A percentile compares a stretch with the other conserved stretches of the same genome.
phyloP scores from a whole-genome alignment of 2,888 invertebrate genomes.

The Amphipoea lucens region DNA sequence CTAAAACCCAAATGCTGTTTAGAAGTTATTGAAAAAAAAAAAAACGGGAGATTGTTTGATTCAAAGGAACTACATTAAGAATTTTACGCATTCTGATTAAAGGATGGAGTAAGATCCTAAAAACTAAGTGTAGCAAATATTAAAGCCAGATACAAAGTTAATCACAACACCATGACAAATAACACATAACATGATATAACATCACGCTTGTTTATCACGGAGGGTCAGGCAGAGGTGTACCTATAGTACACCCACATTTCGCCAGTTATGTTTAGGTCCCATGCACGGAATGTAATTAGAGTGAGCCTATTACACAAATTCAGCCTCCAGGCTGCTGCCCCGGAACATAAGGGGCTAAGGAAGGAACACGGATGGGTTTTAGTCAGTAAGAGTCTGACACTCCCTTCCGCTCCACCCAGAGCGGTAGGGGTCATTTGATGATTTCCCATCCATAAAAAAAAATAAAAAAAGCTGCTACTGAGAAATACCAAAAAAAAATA shows the following conservation, averaged over 20 bases:
- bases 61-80: background rate
- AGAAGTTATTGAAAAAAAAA: background rate
- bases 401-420: too few relatives aligned
- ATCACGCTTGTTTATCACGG: background rate
- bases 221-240: too few relatives aligned
- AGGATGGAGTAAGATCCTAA: background rate
- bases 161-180: background rate
- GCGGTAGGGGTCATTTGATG: too few relatives aligned
- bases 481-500: too few relatives aligned
- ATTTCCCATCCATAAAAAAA: too few relatives aligned
- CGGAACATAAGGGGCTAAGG: too few relatives aligned
- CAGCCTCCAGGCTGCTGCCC: too few relatives aligned
- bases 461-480: too few relatives aligned
- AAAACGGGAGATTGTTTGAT: background rate
- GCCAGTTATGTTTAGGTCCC: background rate
- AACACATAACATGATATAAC: background rate
- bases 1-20: too few relatives aligned
- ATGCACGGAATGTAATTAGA: background rate
- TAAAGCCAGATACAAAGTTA: background rate
- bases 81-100: background rate
- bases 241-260: background rate
- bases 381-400: too few relatives aligned
- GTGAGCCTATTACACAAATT: background rate
- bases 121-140: background rate
- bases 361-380: too few relatives aligned